phyloP scores from a whole-genome alignment of 2,888 invertebrate species.

The Polyploca ridens region DNA sequence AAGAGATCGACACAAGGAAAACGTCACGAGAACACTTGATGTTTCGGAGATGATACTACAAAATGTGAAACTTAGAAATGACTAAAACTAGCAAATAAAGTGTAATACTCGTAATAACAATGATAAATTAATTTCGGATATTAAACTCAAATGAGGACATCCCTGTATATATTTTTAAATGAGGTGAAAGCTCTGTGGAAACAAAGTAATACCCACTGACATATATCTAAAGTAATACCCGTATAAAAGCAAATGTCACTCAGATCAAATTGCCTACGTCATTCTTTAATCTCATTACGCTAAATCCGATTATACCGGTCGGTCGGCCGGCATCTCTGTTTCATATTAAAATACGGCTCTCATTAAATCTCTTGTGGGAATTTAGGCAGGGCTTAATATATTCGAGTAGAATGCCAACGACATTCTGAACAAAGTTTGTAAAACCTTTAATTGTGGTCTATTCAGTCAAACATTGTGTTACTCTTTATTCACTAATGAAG shows the following conservation, averaged over 20 bases:
- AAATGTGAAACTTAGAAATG: not conserved
- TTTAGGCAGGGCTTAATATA: slow-evolving; percentile 26
- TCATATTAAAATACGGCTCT: slow-evolving; percentile 49
- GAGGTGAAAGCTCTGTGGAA: not conserved
- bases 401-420: slow-evolving; percentile 25
- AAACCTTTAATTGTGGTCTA: not conserved
- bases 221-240: not conserved
- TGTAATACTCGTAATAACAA: not conserved
- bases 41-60: not conserved
- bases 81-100: not conserved
- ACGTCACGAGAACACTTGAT: slow-evolving; percentile 27
- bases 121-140: not conserved
- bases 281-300: slow-evolving; percentile 55
- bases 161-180: not conserved
- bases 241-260: slow-evolving; percentile 21
- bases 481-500: not conserved
- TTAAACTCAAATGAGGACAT: not conserved
- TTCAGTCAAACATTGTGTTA: not conserved
- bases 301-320: slow-evolving; percentile 63
- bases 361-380: slow-evolving; percentile 43
- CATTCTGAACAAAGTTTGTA: not conserved
- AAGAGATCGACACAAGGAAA: slow-evolving; percentile 36
- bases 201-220: not conserved
- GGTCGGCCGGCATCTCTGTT: slow-evolving; percentile 37
- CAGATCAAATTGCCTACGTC: slow-evolving; percentile 31